Base-by-base conservation (phyloP, 2,113 vertebrate genomes). In the Passerina amoena region DNA sequence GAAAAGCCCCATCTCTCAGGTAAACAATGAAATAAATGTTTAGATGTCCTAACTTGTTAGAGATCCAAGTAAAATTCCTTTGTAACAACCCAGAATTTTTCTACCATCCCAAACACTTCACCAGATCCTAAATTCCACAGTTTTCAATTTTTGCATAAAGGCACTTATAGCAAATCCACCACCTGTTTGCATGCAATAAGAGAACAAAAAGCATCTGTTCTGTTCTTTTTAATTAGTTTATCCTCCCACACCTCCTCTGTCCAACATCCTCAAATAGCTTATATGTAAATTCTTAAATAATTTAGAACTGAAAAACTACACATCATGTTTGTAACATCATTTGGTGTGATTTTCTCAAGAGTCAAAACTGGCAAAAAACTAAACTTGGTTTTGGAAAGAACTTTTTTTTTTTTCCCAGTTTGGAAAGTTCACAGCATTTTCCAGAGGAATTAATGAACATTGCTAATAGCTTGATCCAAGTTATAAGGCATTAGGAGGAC, bases 401-500 rank as follows among this genome's bases (percentile, higher is more conserved):
- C 22, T 61, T 4, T n/a, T 85, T 65, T 24, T 57, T 78, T 35
- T 66, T 37, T 72, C 20, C 38, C 79, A 51, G 22, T 64, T 86
- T 64, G 60, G 71, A 96, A 96, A 95, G 94, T 94, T 95, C 94
- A 95, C 76, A 96, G 64, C 76, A 65, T 90, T 96, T 95, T 94
- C 85, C 78, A 68, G 93, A 78, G 72, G 88, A 94, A 96, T 96
- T 97, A 97, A 96, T 95, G 96, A 96, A 95, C 9, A 5, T 71
- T 83, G 76, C 76, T 97, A 96, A 97, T 96, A 95, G 96, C 90
- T 90, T 56, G 50, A 94, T 96, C 75, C 0, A 1, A 95, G 88
- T 92, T 95, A 86, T 51, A 94, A 86, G 94, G 82, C 93, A 97
- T 96, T 96, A 96, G 85, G 68, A 97, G 94, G 93, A 90, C 90